Evolutionary conservation across 2,113 vertebrate species (phyloP), one percentile per base, ranked within the genome.

Genomic region (Rynchops niger): DNA sequence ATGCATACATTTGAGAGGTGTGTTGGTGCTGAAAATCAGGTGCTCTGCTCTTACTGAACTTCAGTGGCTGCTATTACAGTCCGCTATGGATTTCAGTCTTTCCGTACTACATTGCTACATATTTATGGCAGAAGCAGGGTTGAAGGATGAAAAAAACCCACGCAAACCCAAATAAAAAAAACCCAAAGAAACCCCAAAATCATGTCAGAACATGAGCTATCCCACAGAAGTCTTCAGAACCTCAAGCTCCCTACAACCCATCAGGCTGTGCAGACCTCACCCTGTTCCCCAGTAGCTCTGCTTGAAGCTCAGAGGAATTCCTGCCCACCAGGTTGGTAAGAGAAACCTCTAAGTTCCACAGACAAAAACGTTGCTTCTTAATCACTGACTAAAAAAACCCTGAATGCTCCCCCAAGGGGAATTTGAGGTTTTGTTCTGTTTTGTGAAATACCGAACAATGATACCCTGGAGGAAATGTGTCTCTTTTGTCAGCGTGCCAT

Each of bases 381-480:
- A 79, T 95, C 71, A 58, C 52, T 63, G 55, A 62, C 42, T 52
- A 21, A 72, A 86, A 86, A 43, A 0, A 6, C 21, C 6, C 25
- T 53, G 86, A 79, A 86, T 62, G 8, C 36, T 91, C 10, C 76
- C 69, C 77, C 53, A 69, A 49, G 25, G 73, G 88, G 45, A 86
- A 71, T 71, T 34, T 20, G 79, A 84, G 42, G 34, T 52, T 95
- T 91, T 86, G 49, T 76, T 95, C 65, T n/a, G 36, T 83, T 97
- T 88, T 88, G 78, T 86, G 86, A 94, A 95, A 69, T 53, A n/a
- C 56, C 0, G 3, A 85, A 79, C 65, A 80, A n/a, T 76, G 70
- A 69, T 95, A 65, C 80, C 53, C 82, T 92, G 86, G 92, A 96
- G 88, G 76, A 96, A 89, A 74, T 30, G 34, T 73, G 81, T 85